These are phyloP conservation scores for Watsonalla binaria DNA, from an alignment of 2,888 invertebrate species.

Conservation along the genomic window DNA sequence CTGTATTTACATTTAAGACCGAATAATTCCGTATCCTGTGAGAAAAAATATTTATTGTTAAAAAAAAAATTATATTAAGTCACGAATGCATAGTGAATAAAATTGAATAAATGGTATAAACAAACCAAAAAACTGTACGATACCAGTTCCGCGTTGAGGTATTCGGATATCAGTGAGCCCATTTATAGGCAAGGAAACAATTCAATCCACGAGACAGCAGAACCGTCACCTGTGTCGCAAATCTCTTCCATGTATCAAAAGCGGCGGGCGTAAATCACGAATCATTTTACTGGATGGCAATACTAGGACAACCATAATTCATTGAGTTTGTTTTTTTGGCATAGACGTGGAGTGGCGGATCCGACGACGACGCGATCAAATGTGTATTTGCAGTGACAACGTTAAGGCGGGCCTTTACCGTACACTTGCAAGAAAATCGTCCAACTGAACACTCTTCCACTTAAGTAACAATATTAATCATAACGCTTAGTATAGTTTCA, in stretches of 20 bases:
- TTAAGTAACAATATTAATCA: too few species aligned
- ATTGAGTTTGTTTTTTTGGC: slow-evolving; percentile 17
- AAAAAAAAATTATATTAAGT: too few species aligned
- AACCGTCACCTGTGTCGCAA: slow-evolving; percentile 49
- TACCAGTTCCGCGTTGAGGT: slow-evolving; percentile 13
- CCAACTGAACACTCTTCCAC: slow-evolving; percentile 14
- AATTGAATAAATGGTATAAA: not conserved
- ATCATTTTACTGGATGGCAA: slow-evolving; percentile 58
- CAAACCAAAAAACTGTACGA: not conserved
- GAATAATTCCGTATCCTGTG: too few species aligned
- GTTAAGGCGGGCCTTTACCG: slow-evolving; percentile 25
- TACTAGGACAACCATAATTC: slow-evolving; percentile 55
- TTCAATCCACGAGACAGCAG: slow-evolving; percentile 45
- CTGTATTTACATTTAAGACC: too few species aligned
- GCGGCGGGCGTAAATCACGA: slow-evolving; percentile 56
- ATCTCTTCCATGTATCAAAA: slow-evolving; percentile 56
- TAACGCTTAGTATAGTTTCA: too few species aligned
- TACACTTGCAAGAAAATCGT: slow-evolving; percentile 23
- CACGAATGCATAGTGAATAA: too few species aligned
- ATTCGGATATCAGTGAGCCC: slow-evolving; percentile 16
- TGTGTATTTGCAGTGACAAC: slow-evolving; percentile 55
- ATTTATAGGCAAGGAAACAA: slow-evolving; percentile 38
- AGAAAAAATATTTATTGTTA: too few species aligned
- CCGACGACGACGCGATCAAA: slow-evolving; percentile 40
- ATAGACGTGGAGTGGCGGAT: slow-evolving; percentile 21